A percentile compares a stretch with the other conserved stretches of the same genome.
phyloP scores from a whole-genome alignment of 2,113 vertebrate species.

The Eidolon helvum region DNA sequence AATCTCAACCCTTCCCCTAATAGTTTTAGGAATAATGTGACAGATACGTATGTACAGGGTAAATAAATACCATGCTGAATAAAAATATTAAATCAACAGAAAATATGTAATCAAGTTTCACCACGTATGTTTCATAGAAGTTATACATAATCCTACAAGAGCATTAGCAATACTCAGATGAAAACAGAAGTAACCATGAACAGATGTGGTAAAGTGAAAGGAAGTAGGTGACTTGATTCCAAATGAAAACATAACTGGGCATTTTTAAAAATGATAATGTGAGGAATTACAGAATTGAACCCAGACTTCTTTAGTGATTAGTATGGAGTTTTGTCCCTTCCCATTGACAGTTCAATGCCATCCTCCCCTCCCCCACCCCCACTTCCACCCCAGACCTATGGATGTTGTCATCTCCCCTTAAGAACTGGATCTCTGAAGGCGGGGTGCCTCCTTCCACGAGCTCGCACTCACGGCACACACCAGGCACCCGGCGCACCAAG shows the following conservation, averaged over 20 bases:
- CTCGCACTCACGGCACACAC: too few species aligned
- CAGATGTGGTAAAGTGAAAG: neutral
- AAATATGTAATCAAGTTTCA: neutral
- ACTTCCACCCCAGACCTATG: too few species aligned
- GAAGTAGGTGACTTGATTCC: neutral
- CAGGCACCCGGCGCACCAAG: too few species aligned
- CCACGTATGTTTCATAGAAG: neutral
- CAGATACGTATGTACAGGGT: neutral
- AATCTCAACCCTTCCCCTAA: neutral
- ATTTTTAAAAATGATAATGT: neutral
- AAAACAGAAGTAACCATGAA: neutral
- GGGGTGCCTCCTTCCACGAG: too few species aligned
- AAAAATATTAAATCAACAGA: neutral
- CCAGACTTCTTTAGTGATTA: neutral
- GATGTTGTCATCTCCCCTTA: too few species aligned
- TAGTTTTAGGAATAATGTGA: neutral
- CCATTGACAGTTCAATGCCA: neutral
- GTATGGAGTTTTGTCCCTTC: neutral
- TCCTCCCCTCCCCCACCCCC: too few species aligned
- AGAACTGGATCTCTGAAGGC: too few species aligned
- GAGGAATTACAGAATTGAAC: neutral
- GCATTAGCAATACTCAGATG: neutral
- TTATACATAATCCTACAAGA: neutral
- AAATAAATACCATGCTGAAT: constrained; percentile 1
- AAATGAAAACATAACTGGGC: neutral